Conservation (phyloP, 2,797 vertebrate species). For the Pipistrellus kuhlii region DNA sequence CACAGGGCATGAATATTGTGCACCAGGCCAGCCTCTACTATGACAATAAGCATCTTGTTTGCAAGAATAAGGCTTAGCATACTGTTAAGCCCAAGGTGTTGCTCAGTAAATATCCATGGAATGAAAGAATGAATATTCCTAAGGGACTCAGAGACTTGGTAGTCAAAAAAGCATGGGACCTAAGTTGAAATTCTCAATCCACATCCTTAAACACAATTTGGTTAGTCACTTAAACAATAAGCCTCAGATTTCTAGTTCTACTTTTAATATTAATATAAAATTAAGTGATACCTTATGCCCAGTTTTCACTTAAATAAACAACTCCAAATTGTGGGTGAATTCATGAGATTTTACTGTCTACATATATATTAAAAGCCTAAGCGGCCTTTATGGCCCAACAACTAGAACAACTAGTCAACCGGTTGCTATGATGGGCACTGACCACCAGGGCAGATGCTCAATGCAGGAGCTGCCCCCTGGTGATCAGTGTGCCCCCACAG, state of each 20-base stretch:
- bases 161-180: not conserved
- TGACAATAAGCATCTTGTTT: not conserved
- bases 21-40: not conserved
- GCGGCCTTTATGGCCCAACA: too few relatives aligned
- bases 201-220: constrained; percentile 8
- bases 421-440: too few relatives aligned
- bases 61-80: not conserved
- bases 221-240: not conserved
- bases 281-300: not conserved
- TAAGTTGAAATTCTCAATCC: not conserved
- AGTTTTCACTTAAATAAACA: not conserved
- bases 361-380: too few relatives aligned
- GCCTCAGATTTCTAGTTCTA: constrained; percentile 20
- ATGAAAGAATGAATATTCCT: not conserved
- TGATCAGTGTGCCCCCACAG: too few relatives aligned
- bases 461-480: too few relatives aligned
- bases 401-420: too few relatives aligned
- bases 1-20: too few relatives aligned
- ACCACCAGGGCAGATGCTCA: too few relatives aligned
- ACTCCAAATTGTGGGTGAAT: not conserved
- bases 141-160: constrained; percentile 3
- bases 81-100: not conserved
- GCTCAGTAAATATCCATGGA: not conserved
- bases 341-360: not conserved
- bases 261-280: constrained; percentile 40